Conservation (phyloP, 1,140 invertebrate species). For the Drosophila pseudoananassae region DNA sequence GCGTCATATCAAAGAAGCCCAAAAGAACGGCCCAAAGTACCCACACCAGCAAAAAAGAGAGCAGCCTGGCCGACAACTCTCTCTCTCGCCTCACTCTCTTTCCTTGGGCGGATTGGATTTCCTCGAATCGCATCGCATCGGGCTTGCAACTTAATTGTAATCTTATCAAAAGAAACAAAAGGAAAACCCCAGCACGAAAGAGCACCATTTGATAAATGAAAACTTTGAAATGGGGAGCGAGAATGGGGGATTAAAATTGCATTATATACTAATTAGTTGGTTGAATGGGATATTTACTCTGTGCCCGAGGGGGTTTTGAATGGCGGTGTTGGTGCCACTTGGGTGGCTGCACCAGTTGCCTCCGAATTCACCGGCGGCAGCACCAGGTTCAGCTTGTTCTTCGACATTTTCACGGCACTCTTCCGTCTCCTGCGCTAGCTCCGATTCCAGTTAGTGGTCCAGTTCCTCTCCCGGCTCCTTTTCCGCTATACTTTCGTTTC, state of each 20-base stretch:
- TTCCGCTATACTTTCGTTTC: neutral
- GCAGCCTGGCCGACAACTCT: neutral
- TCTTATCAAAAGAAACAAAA: conserved; percentile 4
- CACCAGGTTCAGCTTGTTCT: conserved; percentile 96
- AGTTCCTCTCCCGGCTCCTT: neutral
- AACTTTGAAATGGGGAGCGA: neutral
- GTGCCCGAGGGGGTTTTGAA: conserved; percentile 87
- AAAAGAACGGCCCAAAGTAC: conserved; percentile 10
- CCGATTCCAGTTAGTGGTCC: neutral
- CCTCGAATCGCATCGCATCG: conserved; percentile 25
- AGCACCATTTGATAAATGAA: neutral
- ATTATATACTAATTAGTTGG: neutral
- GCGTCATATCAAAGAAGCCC: conserved; percentile 10
- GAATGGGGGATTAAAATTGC: conserved; percentile 11
- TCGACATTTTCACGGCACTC: conserved; percentile 88
- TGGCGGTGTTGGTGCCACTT: conserved; percentile 88
- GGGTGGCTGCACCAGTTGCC: conserved; percentile 86
- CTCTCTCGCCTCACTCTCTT: conserved; percentile 9
- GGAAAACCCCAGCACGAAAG: neutral
- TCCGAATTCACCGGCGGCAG: conserved; percentile 94
- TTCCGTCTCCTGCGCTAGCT: neutral
- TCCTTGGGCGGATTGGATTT: conserved; percentile 10
- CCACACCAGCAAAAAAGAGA: conserved; percentile 6
- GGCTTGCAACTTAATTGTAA: conserved; percentile 14
- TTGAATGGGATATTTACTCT: conserved; percentile 86